Percentiles rank a stretch among this genome's conserved stretches.
Evolutionary conservation across 2,113 vertebrate species (phyloP).

Genomic region (Heliornis fulica): DNA sequence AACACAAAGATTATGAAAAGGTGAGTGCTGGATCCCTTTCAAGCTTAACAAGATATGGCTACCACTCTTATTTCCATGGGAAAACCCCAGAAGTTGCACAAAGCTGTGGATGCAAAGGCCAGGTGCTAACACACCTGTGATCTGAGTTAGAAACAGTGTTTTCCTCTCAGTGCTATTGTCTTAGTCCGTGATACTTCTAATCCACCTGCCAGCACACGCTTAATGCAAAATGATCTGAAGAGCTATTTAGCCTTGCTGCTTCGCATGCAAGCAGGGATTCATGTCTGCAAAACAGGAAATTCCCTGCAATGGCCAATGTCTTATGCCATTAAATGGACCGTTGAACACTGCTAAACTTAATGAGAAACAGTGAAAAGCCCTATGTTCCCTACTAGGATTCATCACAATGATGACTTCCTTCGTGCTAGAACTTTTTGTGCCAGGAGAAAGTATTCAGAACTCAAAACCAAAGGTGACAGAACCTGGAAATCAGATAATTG

Average conservation of each 20-base stretch:
- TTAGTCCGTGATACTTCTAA: neutral
- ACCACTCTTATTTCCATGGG: neutral
- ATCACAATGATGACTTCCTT: neutral
- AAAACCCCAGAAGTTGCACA: neutral
- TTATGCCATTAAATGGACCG: slow-evolving; percentile 43
- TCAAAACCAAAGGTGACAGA: neutral
- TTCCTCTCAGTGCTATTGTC: neutral
- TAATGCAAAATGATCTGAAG: neutral
- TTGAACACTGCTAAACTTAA: slow-evolving; percentile 35
- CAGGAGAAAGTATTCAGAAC: neutral
- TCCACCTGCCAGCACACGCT: neutral
- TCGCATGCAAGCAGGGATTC: neutral
- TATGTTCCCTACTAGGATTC: neutral
- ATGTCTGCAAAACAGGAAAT: slow-evolving; percentile 31
- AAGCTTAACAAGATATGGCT: neutral
- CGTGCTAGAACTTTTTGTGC: neutral
- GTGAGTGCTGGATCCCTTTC: neutral
- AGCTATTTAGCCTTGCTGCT: neutral
- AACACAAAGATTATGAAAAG: neutral
- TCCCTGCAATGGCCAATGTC: neutral
- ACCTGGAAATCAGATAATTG: neutral
- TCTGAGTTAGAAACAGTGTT: neutral
- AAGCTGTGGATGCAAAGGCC: neutral
- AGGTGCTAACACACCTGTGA: neutral
- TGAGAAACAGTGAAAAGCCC: slow-evolving; percentile 26